Evolutionary conservation across 2,797 vertebrate genomes (phyloP), one percentile per base, ranked within the genome.

Genomic region (Enoplosus armatus): DNA sequence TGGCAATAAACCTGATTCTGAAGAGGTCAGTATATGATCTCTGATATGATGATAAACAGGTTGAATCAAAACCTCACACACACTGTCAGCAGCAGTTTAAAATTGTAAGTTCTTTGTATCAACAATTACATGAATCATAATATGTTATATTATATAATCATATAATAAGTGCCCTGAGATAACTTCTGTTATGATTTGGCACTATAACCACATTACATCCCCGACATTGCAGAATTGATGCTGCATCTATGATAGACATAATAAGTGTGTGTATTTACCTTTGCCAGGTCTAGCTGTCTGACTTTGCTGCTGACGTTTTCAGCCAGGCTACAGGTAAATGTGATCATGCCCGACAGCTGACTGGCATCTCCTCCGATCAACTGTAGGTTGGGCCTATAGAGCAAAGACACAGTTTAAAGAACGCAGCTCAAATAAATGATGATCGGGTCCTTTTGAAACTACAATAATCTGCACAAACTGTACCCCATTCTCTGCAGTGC

Each of bases 241-340:
- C 35, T 55, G 16, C 5, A 50, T 45, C 9, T 20, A 9, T 41
- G 15, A 3, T 14, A 15, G n/a, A 35, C 11, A 1, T 48, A 48
- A 64, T 26, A 33, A 29, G 24, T 62, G 0, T 35, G 1, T 48
- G 43, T 22, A 2, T 59, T 65, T 85, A 99, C 98, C 96, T 99
- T 99, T 67, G 98, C 98, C 26, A 99, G 94, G 91, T 99, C 98
- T 1, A 99, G 95, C 92, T 99, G 98, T 59, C 98, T 92, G 78
- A 99, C 98, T 95, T 99, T 99, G 47, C 96, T 97, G 89, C 98
- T 99, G 80, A 99, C 98, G 0, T 99, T 99, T 89, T 99, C 98
- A 0, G 98, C 98, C 86, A 99, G 93, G 90, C 96, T 99, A 86
- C 98, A 99, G 56, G 98, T 99, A 81, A 99, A 99, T 14, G 95